These are phyloP conservation scores for Proales similis DNA, from an alignment of 1,140 invertebrate species.

Conservation along the genomic window DNA sequence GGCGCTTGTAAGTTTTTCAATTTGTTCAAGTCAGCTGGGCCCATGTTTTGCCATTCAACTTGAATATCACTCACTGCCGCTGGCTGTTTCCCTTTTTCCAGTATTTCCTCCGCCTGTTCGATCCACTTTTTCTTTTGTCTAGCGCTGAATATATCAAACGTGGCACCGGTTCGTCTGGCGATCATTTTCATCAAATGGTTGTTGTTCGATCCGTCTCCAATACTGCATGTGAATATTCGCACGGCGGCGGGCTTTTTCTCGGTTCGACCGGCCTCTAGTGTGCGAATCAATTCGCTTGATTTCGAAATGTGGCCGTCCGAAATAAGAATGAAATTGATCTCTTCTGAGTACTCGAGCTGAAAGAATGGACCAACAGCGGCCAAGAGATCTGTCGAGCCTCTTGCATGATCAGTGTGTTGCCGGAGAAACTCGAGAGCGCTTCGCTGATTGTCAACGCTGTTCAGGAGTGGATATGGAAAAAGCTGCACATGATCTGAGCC, in stretches of 20 bases:
- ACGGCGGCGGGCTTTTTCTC: background rate
- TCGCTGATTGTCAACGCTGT: background rate
- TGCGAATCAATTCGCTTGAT: background rate
- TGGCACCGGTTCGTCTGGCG: slow-evolving; percentile 45
- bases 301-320: slow-evolving; percentile 29
- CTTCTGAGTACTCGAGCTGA: background rate
- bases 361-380: slow-evolving; percentile 1
- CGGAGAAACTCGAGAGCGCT: background rate
- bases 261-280: no score
- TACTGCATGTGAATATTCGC: slow-evolving; percentile 27
- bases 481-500: slow-evolving; percentile 17
- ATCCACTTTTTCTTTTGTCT: slow-evolving; percentile 50
- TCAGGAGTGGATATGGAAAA: slow-evolving; percentile 15
- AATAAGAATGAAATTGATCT: background rate
- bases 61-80: slow-evolving; percentile 44
- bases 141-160: slow-evolving; percentile 47
- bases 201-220: slow-evolving; percentile 45
- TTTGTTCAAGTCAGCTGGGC: slow-evolving; percentile 42
- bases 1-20: slow-evolving; percentile 46
- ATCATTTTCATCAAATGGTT: slow-evolving; percentile 44
- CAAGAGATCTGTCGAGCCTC: slow-evolving; percentile 23
- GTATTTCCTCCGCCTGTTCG: slow-evolving; percentile 43
- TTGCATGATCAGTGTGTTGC: background rate
- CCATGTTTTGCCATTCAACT: slow-evolving; percentile 45
- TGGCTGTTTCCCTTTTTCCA: slow-evolving; percentile 46